Percentiles rank a stretch among this genome's conserved stretches.
Evolutionary conservation across 2,888 invertebrate species (phyloP).

Genomic region (Coronaproctus castanopsis): DNA sequence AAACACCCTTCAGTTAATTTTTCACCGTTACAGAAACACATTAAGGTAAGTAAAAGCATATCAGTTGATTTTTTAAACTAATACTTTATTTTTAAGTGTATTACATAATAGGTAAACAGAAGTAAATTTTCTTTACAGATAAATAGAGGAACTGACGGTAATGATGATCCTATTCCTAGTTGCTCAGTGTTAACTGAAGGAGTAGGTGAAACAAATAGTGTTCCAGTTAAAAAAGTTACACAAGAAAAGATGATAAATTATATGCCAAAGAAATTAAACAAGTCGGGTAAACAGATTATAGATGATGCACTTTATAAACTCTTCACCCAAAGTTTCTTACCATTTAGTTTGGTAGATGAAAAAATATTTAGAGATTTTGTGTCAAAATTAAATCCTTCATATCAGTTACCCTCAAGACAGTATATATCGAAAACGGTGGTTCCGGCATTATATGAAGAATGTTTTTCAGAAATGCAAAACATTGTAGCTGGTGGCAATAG

Average conservation of each 20-base stretch:
- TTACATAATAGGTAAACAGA: no score
- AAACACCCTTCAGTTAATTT: no score
- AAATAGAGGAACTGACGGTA: no score
- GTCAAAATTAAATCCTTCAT: background rate
- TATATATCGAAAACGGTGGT: background rate
- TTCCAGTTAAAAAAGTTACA: no score
- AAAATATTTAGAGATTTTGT: background rate
- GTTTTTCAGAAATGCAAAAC: background rate
- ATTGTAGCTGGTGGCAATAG: background rate
- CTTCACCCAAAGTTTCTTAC: background rate
- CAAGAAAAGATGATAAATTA: background rate
- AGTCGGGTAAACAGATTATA: background rate
- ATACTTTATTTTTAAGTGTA: no score
- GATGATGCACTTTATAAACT: background rate
- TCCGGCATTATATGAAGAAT: background rate
- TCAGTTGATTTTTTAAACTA: no score
- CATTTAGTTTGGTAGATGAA: background rate
- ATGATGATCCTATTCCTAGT: no score
- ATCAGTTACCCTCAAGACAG: background rate
- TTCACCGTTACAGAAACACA: no score
- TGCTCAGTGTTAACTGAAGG: no score
- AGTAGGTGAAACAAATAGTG: no score
- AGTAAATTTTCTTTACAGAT: no score
- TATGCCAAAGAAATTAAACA: background rate
- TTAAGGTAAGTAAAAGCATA: no score